These are phyloP conservation scores for Columba janthina DNA, from an alignment of 2,113 vertebrate genomes.

Conservation along the genomic window DNA sequence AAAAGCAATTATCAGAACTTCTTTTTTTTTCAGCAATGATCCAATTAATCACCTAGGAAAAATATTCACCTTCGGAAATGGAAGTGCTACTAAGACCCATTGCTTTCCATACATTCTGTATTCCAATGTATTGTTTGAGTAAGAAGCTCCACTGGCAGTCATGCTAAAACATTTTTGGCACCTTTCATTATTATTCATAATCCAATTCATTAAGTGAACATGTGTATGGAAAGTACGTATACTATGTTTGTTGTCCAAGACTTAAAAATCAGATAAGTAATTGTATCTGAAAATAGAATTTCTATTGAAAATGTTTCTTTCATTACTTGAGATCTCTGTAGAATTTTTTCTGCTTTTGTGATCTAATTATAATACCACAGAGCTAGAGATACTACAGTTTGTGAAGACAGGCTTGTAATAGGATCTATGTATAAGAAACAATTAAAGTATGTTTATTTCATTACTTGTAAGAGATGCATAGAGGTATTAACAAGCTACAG, in stretches of 20 bases:
- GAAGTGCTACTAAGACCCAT: background rate
- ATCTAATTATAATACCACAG: slow-evolving; percentile 18
- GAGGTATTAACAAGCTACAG: background rate
- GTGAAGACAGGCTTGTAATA: background rate
- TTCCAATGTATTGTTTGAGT: background rate
- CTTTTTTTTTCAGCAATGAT: background rate
- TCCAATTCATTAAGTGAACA: background rate
- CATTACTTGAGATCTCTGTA: background rate
- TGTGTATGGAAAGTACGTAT: background rate
- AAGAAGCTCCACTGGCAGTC: background rate
- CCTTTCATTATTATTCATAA: background rate
- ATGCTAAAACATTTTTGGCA: background rate
- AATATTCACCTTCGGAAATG: background rate
- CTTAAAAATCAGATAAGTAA: background rate
- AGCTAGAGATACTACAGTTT: background rate
- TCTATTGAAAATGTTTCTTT: background rate
- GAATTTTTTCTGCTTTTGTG: background rate
- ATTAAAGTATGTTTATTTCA: background rate
- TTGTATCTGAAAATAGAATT: background rate
- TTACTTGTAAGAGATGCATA: background rate
- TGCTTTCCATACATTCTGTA: background rate
- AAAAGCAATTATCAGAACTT: slow-evolving; percentile 45
- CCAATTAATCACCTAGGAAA: background rate
- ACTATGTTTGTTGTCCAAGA: background rate
- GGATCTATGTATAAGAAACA: background rate